These are phyloP conservation scores for Corvus cornix DNA, from an alignment of 2,113 vertebrate species.

Conservation along the genomic window DNA sequence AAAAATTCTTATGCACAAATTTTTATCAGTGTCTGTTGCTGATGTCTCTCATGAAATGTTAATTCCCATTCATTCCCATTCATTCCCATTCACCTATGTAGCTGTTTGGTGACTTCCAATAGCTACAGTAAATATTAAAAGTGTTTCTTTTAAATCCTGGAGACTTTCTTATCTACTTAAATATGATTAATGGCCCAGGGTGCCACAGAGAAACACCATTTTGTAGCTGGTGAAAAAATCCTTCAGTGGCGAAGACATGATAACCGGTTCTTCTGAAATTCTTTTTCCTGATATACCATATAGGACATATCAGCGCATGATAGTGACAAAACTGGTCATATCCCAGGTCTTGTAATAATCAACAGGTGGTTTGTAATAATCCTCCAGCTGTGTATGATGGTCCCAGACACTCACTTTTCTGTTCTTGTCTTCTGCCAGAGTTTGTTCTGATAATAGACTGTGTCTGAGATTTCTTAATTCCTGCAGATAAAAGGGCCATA, in stretches of 20 bases:
- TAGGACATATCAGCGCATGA: background rate
- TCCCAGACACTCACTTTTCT: background rate
- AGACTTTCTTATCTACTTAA: background rate
- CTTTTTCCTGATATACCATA: background rate
- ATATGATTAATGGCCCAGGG: background rate
- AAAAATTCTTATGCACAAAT: background rate
- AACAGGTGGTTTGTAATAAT: background rate
- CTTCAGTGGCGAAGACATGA: background rate
- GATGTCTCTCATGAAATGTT: background rate
- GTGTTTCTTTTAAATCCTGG: background rate
- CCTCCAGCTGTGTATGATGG: accelerated
- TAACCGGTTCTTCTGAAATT: background rate
- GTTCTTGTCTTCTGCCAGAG: background rate
- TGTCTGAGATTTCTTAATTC: background rate
- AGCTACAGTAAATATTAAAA: slow-evolving; percentile 7
- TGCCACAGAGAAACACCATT: background rate
- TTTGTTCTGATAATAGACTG: background rate
- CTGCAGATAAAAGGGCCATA: background rate
- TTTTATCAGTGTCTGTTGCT: background rate
- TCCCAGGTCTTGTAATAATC: background rate
- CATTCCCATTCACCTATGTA: background rate
- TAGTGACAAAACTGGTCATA: background rate
- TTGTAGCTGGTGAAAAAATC: background rate
- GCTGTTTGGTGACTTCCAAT: slow-evolving; percentile 35
- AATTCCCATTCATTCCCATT: background rate